A percentile compares a stretch with the other conserved stretches of the same genome.
Evolutionary conservation across 2,797 vertebrate species (phyloP).

Genomic region (Oryzias dopingdopingensis): DNA sequence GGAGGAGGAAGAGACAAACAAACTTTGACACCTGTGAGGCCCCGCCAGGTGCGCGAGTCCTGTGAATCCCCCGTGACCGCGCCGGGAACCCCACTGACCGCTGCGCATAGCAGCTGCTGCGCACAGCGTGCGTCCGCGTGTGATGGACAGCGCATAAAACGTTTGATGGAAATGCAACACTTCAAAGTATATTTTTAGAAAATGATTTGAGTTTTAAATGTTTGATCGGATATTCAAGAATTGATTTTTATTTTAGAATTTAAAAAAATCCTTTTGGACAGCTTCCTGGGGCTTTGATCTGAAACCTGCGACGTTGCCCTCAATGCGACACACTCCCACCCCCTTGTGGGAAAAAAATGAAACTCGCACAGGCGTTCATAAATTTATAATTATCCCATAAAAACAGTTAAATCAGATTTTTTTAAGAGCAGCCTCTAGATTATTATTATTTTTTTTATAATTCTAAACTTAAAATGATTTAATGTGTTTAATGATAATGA

Average conservation of each 20-base stretch:
- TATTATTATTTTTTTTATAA: no score
- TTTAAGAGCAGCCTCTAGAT: no score
- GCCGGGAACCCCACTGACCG: slow-evolving; percentile 24
- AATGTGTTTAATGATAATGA: no score
- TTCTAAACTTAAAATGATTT: no score
- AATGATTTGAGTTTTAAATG: no score
- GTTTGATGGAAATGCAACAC: background rate
- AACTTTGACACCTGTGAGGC: slow-evolving; percentile 29
- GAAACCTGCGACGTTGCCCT: background rate
- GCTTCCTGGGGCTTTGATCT: background rate
- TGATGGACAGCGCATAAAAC: background rate
- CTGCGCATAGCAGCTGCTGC: background rate
- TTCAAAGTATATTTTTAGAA: no score
- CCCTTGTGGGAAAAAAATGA: background rate
- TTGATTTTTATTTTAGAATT: no score
- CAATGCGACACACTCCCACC: slow-evolving; percentile 20
- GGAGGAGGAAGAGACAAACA: background rate
- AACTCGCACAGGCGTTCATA: background rate
- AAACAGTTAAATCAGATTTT: no score
- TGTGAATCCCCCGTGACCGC: background rate
- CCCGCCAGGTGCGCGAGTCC: background rate
- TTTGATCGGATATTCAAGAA: no score
- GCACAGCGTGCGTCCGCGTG: background rate
- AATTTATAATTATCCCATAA: no score
- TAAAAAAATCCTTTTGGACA: no score